A percentile compares a stretch with the other conserved stretches of the same genome.
These are phyloP conservation scores for Steinernema feltiae DNA, from an alignment of 1,140 invertebrate genomes.

Conservation along the genomic window DNA sequence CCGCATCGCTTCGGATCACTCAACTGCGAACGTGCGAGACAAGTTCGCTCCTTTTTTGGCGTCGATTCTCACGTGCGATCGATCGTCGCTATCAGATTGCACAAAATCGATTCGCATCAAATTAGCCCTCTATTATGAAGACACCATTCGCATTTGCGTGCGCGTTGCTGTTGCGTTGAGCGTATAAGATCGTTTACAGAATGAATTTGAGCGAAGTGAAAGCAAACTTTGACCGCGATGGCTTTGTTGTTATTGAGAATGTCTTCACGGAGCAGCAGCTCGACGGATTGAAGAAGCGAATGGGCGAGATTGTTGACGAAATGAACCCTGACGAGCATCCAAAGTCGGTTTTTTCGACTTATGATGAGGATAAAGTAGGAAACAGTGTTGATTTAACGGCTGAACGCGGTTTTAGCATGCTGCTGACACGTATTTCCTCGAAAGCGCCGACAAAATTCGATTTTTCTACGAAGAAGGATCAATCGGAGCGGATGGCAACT, in stretches of 20 bases:
- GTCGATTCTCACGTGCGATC: background rate
- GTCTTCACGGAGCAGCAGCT: slow-evolving; percentile 75
- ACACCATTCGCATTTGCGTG: background rate
- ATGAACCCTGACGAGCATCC: slow-evolving; percentile 68
- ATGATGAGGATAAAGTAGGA: slow-evolving; percentile 62
- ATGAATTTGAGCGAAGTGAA: background rate
- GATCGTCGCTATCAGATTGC: background rate
- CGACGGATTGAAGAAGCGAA: slow-evolving; percentile 68
- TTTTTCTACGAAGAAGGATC: slow-evolving; percentile 85
- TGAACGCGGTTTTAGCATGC: slow-evolving; percentile 41
- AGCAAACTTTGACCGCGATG: slow-evolving; percentile 67
- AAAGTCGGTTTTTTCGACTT: slow-evolving; percentile 68
- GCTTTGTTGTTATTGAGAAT: slow-evolving; percentile 74
- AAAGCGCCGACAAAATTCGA: slow-evolving; percentile 85
- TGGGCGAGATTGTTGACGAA: slow-evolving; percentile 69
- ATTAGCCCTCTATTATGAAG: background rate
- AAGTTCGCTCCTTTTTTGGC: background rate
- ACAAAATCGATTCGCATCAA: slow-evolving; percentile 12
- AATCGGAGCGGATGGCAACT: slow-evolving; percentile 67
- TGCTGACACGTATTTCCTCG: slow-evolving; percentile 72
- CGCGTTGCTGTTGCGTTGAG: background rate
- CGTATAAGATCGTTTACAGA: background rate
- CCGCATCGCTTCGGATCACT: background rate
- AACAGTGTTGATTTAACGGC: background rate
- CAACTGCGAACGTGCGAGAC: background rate